phyloP scores from a whole-genome alignment of 2,797 vertebrate species.

The Anolis apletophallus region DNA sequence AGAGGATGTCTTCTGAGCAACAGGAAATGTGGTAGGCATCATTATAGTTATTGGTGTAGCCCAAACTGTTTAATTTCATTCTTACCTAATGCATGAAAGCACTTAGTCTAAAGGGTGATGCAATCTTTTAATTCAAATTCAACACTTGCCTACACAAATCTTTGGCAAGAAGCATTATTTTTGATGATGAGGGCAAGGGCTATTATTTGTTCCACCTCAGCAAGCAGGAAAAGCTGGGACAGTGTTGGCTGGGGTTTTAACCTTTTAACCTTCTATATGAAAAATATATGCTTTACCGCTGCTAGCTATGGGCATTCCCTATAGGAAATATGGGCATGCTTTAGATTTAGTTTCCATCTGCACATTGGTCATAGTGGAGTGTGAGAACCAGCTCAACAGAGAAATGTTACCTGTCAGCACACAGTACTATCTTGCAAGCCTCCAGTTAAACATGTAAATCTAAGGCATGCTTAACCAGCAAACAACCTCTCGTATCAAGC shows the following conservation, averaged over 20 bases:
- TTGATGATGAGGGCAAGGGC: background rate
- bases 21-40: background rate
- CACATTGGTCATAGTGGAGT: background rate
- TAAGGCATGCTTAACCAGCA: background rate
- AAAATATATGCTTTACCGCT: background rate
- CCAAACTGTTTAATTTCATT: conserved; percentile 21
- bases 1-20: conserved; percentile 4
- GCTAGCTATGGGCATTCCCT: background rate
- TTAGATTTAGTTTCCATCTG: background rate
- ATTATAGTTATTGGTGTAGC: conserved; percentile 14
- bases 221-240: background rate
- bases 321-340: background rate
- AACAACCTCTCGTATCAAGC: background rate
- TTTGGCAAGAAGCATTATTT: background rate
- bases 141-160: background rate
- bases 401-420: background rate
- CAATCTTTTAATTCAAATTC: conserved; percentile 16
- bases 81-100: background rate
- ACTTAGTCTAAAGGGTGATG: conserved; percentile 8
- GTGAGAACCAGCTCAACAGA: background rate
- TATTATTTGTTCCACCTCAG: background rate
- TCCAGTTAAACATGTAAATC: conserved; percentile 1
- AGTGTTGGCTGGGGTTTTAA: background rate
- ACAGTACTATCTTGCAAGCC: background rate
- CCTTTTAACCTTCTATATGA: background rate